Conservation (phyloP, 2,797 vertebrate species). For the Gymnodraco acuticeps region DNA sequence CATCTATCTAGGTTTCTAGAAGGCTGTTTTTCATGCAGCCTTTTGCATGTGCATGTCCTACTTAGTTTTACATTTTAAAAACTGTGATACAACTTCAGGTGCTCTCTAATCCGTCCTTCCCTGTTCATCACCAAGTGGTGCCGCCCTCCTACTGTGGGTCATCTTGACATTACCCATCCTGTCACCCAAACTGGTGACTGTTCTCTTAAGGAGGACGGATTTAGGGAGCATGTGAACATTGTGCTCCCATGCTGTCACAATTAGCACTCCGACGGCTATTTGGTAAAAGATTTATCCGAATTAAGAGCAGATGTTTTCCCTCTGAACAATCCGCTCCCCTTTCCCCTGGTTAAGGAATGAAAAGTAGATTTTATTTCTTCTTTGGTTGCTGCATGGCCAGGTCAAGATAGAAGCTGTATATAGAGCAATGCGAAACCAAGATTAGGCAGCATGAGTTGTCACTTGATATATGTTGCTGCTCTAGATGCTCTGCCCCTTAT, state of each 20-base stretch:
- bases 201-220: slow-evolving; percentile 20
- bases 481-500: slow-evolving; percentile 72
- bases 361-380: slow-evolving; percentile 25
- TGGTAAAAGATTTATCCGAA: slow-evolving; percentile 26
- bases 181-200: slow-evolving; percentile 17
- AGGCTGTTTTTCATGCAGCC: slow-evolving; percentile 69
- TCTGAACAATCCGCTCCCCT: slow-evolving; percentile 33
- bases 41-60: slow-evolving; percentile 76
- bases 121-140: slow-evolving; percentile 21
- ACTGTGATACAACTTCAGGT: slow-evolving; percentile 50
- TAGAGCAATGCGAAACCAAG: slow-evolving; percentile 42
- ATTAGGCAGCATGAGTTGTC: slow-evolving; percentile 79
- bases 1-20: slow-evolving; percentile 45
- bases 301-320: slow-evolving; percentile 38
- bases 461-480: slow-evolving; percentile 72
- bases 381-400: slow-evolving; percentile 84
- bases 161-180: slow-evolving; percentile 46
- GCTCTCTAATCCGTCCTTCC: slow-evolving; percentile 57
- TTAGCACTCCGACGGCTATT: slow-evolving; percentile 42
- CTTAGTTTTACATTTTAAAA: slow-evolving; percentile 57
- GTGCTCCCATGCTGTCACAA: slow-evolving; percentile 41
- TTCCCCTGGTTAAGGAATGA: slow-evolving; percentile 57
- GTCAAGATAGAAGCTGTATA: slow-evolving; percentile 61
- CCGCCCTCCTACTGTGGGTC: slow-evolving; percentile 38
- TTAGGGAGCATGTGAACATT: slow-evolving; percentile 62